A percentile compares a stretch with the other conserved stretches of the same genome.
Conservation (phyloP, 2,797 vertebrate species). For the Potorous gilbertii region DNA sequence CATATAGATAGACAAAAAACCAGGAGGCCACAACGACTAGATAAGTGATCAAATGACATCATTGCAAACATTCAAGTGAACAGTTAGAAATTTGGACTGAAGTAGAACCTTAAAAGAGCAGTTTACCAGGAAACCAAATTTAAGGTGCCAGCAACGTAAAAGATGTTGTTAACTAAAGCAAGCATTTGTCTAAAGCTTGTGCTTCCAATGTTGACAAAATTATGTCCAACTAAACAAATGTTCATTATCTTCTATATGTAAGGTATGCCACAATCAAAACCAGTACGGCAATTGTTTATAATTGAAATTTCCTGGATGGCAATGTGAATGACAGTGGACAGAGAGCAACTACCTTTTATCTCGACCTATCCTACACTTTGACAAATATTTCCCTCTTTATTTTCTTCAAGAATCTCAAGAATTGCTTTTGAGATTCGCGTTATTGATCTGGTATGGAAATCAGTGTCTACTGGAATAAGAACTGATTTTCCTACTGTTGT, state of each 20-base stretch:
- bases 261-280: neutral
- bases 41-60: neutral
- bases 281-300: neutral
- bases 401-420: neutral
- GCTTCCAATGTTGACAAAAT: neutral
- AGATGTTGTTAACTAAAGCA: neutral
- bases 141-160: neutral
- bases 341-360: neutral
- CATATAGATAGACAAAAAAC: conserved; percentile 20
- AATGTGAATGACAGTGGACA: neutral
- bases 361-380: neutral
- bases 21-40: conserved; percentile 6
- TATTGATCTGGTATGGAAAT: conserved; percentile 33
- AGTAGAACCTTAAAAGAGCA: neutral
- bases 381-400: neutral
- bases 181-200: neutral
- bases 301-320: neutral
- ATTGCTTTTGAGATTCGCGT: neutral
- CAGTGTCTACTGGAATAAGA: neutral
- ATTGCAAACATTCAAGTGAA: conserved; percentile 8
- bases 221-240: neutral
- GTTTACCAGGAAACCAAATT: neutral
- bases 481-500: neutral
- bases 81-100: conserved; percentile 11
- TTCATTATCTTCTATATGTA: neutral